These are phyloP conservation scores for Phylloscopus collybita DNA, from an alignment of 2,797 vertebrate genomes.

Conservation along the genomic window DNA sequence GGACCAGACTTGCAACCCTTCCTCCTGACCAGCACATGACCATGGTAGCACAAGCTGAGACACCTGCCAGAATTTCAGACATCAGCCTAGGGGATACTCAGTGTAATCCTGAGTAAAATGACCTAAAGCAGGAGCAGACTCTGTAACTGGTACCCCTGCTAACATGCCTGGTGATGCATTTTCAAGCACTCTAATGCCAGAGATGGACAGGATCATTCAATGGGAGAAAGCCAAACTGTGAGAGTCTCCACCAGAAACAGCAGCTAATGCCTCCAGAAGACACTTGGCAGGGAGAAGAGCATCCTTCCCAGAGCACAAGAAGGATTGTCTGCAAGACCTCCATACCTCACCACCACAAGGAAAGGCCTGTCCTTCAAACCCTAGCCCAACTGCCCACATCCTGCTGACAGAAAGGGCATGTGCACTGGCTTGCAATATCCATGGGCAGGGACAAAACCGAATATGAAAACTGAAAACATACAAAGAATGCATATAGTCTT, in stretches of 20 bases:
- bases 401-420: not conserved
- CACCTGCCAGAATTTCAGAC: not conserved
- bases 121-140: not conserved
- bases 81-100: not conserved
- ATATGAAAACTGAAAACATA: not conserved
- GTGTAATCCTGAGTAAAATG: not conserved
- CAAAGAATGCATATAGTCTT: not conserved
- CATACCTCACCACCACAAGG: not conserved
- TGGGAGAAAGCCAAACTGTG: not conserved
- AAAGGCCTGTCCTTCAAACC: not conserved
- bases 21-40: not conserved
- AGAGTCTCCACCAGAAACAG: not conserved
- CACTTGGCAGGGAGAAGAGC: not conserved
- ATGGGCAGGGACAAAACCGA: not conserved
- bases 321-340: not conserved
- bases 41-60: not conserved
- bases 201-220: not conserved
- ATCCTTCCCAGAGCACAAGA: not conserved
- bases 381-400: not conserved
- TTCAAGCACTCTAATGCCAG: not conserved
- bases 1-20: slow-evolving; percentile 44
- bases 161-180: not conserved
- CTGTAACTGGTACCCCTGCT: not conserved
- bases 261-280: not conserved
- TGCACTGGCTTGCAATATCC: not conserved